Conservation (phyloP, 2,888 invertebrate species). For the Gasteruption jaculator region DNA sequence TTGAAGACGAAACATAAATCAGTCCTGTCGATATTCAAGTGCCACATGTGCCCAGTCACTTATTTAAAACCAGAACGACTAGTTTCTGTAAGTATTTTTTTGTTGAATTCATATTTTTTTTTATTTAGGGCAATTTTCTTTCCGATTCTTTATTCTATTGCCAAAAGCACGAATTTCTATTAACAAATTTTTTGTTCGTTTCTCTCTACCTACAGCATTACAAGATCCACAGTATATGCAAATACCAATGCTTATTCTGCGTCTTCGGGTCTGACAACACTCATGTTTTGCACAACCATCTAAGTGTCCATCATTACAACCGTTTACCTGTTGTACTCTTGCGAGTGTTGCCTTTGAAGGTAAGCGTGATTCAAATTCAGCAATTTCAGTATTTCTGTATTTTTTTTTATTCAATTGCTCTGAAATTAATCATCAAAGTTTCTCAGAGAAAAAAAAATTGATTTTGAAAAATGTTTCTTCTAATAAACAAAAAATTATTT, state of each 20-base stretch:
- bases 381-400: no score
- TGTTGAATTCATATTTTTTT: background rate
- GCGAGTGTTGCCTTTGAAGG: no score
- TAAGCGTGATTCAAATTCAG: no score
- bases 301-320: slow-evolving; percentile 50
- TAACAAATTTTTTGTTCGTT: background rate
- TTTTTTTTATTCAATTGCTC: no score
- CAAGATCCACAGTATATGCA: slow-evolving; percentile 48
- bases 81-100: slow-evolving; percentile 28
- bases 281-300: slow-evolving; percentile 53
- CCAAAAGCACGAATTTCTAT: no score
- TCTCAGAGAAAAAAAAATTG: no score
- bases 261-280: slow-evolving; percentile 43
- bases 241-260: slow-evolving; percentile 56
- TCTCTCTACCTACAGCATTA: slow-evolving; percentile 48
- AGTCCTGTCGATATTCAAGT: slow-evolving; percentile 34
- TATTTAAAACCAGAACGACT: slow-evolving; percentile 36
- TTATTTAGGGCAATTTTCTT: background rate
- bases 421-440: no score
- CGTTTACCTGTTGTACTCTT: no score
- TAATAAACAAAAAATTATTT: no score
- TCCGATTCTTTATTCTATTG: background rate
- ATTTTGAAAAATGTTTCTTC: no score
- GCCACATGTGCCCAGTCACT: slow-evolving; percentile 53
- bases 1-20: slow-evolving; percentile 37